Evolutionary conservation across 2,888 invertebrate species (phyloP).

Genomic region (Temnothorax rugatulus): DNA sequence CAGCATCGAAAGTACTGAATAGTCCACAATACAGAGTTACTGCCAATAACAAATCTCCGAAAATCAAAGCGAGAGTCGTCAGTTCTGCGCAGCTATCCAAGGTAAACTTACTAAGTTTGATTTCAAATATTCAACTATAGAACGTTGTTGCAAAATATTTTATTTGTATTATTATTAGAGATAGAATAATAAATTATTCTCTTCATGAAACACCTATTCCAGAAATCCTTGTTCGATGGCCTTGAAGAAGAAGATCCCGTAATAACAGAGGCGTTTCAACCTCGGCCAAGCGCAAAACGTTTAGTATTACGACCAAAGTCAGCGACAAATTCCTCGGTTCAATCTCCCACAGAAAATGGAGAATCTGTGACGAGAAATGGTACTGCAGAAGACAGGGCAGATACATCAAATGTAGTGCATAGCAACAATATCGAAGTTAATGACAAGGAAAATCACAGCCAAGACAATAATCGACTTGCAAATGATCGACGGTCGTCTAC

Average conservation of each 20-base stretch:
- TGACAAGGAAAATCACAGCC: slow-evolving; percentile 80
- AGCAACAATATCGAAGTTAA: slow-evolving; percentile 64
- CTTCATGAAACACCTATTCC: slow-evolving; percentile 7
- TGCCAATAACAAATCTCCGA: slow-evolving; percentile 87
- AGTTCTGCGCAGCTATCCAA: slow-evolving; percentile 83
- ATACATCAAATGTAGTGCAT: slow-evolving; percentile 46
- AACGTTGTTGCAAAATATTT: not conserved
- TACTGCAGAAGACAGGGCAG: slow-evolving; percentile 41
- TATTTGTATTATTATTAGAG: not conserved
- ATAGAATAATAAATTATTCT: not conserved
- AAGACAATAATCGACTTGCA: slow-evolving; percentile 69
- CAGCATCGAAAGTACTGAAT: slow-evolving; percentile 90
- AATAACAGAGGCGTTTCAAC: slow-evolving; percentile 88
- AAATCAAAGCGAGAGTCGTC: slow-evolving; percentile 88
- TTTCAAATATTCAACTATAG: not conserved
- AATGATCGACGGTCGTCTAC: slow-evolving; percentile 75
- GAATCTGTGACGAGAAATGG: slow-evolving; percentile 48
- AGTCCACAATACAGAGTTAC: slow-evolving; percentile 88
- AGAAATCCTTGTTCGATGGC: slow-evolving; percentile 95
- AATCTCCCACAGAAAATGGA: slow-evolving; percentile 61
- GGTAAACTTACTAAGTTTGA: slow-evolving; percentile 74
- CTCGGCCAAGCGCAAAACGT: slow-evolving; percentile 90
- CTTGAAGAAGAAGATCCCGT: slow-evolving; percentile 93
- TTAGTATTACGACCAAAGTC: slow-evolving; percentile 90
- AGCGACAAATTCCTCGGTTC: slow-evolving; percentile 62